These are phyloP conservation scores for Orthonevra nobilis DNA, from an alignment of 2,888 invertebrate species.

Conservation along the genomic window DNA sequence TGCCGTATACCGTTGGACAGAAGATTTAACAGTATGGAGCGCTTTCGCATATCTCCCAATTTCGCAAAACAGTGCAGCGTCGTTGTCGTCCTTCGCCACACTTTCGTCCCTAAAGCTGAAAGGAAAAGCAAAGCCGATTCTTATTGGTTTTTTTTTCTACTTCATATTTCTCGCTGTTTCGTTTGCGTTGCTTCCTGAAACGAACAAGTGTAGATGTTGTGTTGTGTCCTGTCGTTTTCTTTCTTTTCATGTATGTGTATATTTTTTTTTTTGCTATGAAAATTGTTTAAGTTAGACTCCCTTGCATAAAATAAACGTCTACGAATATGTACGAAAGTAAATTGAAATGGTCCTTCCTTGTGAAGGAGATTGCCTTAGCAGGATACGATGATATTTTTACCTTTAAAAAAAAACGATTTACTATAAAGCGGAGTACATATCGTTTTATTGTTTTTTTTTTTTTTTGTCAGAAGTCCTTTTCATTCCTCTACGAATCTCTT, in stretches of 20 bases:
- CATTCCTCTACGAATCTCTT: constrained; percentile 18
- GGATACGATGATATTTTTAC: constrained; percentile 19
- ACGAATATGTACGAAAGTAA: neutral
- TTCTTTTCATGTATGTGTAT: neutral
- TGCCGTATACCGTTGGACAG: neutral
- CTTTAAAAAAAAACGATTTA: constrained; percentile 8
- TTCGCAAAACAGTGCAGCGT: constrained; percentile 5
- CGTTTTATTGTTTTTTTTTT: constrained; percentile 22
- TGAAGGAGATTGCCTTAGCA: constrained; percentile 29
- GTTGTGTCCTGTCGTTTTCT: constrained; percentile 28
- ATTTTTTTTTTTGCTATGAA: constrained; percentile 43
- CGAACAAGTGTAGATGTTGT: too few relatives aligned
- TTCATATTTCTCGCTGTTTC: too few relatives aligned
- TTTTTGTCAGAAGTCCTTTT: neutral
- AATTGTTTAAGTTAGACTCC: constrained; percentile 45
- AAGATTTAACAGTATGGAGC: neutral
- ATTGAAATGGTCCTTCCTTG: neutral
- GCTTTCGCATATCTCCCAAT: neutral
- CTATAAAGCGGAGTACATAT: constrained; percentile 33
- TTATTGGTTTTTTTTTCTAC: too few relatives aligned
- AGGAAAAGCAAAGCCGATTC: neutral
- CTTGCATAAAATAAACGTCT: constrained; percentile 12
- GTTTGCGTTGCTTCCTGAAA: too few relatives aligned
- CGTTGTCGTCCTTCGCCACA: neutral
- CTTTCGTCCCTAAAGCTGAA: neutral